A percentile compares a stretch with the other conserved stretches of the same genome.
Conservation (phyloP, 2,113 vertebrate genomes). For the Gallinago paraguaiae region DNA sequence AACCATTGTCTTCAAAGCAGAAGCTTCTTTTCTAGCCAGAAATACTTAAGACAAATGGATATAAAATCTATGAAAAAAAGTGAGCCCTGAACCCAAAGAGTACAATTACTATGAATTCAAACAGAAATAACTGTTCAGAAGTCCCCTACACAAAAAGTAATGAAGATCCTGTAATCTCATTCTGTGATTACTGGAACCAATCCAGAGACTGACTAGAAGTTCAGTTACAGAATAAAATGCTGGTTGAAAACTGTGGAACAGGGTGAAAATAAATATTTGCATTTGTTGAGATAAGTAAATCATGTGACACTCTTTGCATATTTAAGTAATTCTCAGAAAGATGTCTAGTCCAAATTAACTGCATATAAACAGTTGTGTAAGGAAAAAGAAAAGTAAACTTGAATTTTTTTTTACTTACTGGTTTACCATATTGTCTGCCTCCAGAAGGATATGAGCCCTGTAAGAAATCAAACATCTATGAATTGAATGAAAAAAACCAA, state of each 20-base stretch:
- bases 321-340: not conserved
- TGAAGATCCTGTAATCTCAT: not conserved
- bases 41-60: not conserved
- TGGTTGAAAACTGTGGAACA: not conserved
- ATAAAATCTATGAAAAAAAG: not conserved
- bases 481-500: not conserved
- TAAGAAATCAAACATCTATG: not conserved
- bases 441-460: conserved; percentile 21
- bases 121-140: not conserved
- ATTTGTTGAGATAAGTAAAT: not conserved
- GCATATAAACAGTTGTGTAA: not conserved
- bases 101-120: not conserved
- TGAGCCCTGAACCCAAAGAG: not conserved
- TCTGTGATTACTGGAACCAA: not conserved
- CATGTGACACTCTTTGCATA: not conserved
- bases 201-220: not conserved
- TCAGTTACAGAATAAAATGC: not conserved
- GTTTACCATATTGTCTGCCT: conserved; percentile 34
- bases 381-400: not conserved
- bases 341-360: not conserved
- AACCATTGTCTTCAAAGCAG: not conserved
- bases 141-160: not conserved
- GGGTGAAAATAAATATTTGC: not conserved
- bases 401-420: conserved; percentile 31
- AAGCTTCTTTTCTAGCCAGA: not conserved